These are phyloP conservation scores for Peromyscus nudipes DNA, from an alignment of 2,797 vertebrate species.

Conservation along the genomic window DNA sequence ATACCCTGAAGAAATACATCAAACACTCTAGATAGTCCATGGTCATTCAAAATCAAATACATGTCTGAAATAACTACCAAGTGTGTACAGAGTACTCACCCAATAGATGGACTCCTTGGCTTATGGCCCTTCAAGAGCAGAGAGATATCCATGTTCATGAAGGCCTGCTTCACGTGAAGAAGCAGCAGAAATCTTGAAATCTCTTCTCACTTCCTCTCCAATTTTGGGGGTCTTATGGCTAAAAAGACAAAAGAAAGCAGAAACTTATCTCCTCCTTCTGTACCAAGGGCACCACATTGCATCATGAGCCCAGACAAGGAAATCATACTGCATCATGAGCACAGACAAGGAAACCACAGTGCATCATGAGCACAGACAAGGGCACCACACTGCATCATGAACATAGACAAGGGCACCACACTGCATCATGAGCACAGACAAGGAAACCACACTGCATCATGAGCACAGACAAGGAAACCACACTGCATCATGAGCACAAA, in stretches of 20 bases:
- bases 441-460: not conserved
- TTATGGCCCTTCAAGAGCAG: not conserved
- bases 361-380: not conserved
- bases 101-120: not conserved
- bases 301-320: not conserved
- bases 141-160: not conserved
- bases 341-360: not conserved
- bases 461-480: not conserved
- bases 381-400: not conserved
- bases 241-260: not conserved
- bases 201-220: not conserved
- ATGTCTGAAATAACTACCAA: not conserved
- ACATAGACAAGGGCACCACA: not conserved
- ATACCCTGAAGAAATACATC: not conserved
- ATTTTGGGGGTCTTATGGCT: not conserved
- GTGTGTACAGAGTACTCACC: not conserved
- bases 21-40: not conserved
- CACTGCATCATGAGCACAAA: not conserved
- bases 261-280: not conserved
- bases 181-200: not conserved
- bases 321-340: not conserved
- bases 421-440: not conserved
- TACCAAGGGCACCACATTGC: not conserved
- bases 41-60: not conserved
- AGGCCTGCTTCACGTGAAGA: not conserved